Conservation (phyloP, 2,888 invertebrate species). For the Belgica antarctica region DNA sequence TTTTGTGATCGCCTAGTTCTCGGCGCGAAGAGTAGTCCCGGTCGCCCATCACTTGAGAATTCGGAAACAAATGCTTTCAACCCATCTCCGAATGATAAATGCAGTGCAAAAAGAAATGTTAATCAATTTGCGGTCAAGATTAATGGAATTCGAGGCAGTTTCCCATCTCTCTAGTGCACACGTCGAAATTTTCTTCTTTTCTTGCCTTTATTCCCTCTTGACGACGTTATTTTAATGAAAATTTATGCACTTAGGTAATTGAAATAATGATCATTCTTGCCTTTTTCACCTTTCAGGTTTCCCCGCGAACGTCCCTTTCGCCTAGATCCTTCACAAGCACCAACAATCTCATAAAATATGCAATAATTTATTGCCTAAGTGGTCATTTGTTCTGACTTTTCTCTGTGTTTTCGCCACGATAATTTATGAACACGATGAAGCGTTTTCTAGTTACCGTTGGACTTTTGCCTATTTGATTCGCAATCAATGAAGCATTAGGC, state of each 20-base stretch:
- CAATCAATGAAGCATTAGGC: slow-evolving; percentile 22
- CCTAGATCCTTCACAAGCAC: slow-evolving; percentile 20
- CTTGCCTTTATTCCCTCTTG: background rate
- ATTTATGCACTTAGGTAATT: slow-evolving; percentile 35
- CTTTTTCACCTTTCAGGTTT: too few species aligned
- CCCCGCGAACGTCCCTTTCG: background rate
- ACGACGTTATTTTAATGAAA: slow-evolving; percentile 32
- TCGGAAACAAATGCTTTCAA: background rate
- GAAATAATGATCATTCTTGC: slow-evolving; percentile 38
- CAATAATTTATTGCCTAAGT: slow-evolving; percentile 33
- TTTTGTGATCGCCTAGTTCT: too few species aligned
- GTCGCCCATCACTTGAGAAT: slow-evolving; percentile 5
- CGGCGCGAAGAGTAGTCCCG: too few species aligned
- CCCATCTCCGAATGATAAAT: slow-evolving; percentile 24
- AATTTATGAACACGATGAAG: slow-evolving; percentile 41
- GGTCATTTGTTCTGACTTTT: slow-evolving; percentile 36
- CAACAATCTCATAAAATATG: slow-evolving; percentile 33
- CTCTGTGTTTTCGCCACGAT: slow-evolving; percentile 7
- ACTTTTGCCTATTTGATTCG: background rate
- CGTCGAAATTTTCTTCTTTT: background rate
- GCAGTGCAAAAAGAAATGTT: slow-evolving; percentile 20
- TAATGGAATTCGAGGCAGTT: slow-evolving; percentile 3
- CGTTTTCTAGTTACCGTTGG: slow-evolving; percentile 37
- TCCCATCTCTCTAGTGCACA: background rate
- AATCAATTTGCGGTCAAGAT: slow-evolving; percentile 24